Evolutionary conservation across 2,888 invertebrate species (phyloP), one percentile per base, ranked within the genome.

Genomic region (Ommatoiulus sabulosus): DNA sequence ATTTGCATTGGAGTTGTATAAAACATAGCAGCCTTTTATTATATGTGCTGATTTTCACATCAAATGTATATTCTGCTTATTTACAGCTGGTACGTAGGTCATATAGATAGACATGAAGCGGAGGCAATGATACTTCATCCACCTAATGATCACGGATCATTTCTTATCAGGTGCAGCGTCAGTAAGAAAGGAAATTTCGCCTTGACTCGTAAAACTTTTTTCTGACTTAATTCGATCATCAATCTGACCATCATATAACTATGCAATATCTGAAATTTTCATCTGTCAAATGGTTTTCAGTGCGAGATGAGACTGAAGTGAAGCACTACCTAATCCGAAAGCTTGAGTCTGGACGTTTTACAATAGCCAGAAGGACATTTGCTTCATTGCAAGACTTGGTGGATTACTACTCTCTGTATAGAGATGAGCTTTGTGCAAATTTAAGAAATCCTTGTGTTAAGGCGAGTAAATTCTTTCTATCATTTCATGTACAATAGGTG

Each of bases 81-180:
- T 35, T 80, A 80, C 35, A 80, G 80, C 35, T 80, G 80, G 80
- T 80, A 80, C 80, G 35, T 35, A 12, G 80, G 80, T 35, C 80
- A 80, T 8, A 35, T 35, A 15, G 80, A 24, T 4, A 10, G 80
- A 35, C 24, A 80, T 6, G 80, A 80, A 80, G 80, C 80, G 2
- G 80, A 80, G 24, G 35, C 3, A 35, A 80, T 12, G 35, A 80
- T 80, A 80, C 80, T 80, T 35, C 95, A 98, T 91, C 97, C 98
- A 88, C 98, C 98, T 93, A 99, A 99, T 94, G 99, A 99, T 92
- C 99, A 99, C 93, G 99, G 99, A 91, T 98, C 99, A 92, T 99
- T 98, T 94, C 96, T 99, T 92, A 98, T 99, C 91, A 94, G 99
- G 92, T 99, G 99, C 94, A 99, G 99, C 90, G 99, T 80, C 80